Evolutionary conservation across 2,888 invertebrate species (phyloP), one percentile per base, ranked within the genome.

Genomic region (Aporophyla nigra): DNA sequence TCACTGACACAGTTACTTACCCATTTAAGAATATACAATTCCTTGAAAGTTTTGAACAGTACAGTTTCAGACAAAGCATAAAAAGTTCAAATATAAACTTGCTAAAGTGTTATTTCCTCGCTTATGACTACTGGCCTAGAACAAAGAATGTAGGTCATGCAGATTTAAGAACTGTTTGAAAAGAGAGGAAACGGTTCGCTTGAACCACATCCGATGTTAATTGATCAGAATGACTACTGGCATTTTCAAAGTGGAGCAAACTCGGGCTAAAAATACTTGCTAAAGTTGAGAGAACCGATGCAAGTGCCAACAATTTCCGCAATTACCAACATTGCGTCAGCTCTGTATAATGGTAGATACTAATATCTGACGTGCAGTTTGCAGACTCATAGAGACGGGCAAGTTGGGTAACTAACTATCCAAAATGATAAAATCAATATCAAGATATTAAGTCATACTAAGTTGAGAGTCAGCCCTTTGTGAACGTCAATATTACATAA

Each of bases 61-160:
- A 33, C 1, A 27, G 62, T 16, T 80, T 27, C 14, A 33, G 9
- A 14, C 9, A 46, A 54, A 33, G 46, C 51, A n/a, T 46, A 46
- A 58, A 66, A 19, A 46, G 0, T 63, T n/a, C 7, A n/a, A 69
- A 56, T 40, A 46, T 70, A 68, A 75, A 76, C 76, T 58, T 40
- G 12, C 53, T 54, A 14, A 62, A 74, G 27, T 74, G 78, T 65
- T 73, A 81, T 74, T 78, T 81, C 46, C 74, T 53, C 27, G 19
- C 14, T 54, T 53, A 79, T 76, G 65, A 33, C 51, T 21, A 51
- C 19, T 53, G 27, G 56, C 58, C 74, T 74, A 58, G 46, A 58
- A 80, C 54, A 77, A 80, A 80, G 80, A 81, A 81, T 81, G 7
- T 78, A 65, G 78, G 78, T 78, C 75, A 78, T 78, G 78, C 82